Percentiles rank a stretch among this genome's conserved stretches.
Conservation (phyloP, 2,113 vertebrate genomes). For the Caranx melampygus region DNA sequence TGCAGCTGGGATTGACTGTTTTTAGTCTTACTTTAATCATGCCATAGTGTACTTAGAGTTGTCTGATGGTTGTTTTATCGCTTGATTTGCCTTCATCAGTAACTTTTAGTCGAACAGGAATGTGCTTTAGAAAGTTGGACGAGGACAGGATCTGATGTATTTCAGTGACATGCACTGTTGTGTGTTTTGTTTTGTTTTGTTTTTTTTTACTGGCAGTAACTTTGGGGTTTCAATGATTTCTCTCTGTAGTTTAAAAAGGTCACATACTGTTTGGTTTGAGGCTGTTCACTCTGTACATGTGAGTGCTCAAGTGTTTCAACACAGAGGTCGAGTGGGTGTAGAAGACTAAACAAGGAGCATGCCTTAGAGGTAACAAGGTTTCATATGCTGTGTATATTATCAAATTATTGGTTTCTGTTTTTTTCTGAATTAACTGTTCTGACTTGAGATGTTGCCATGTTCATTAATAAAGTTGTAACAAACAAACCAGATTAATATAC, state of each 20-base stretch:
- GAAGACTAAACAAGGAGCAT: slow-evolving; percentile 91
- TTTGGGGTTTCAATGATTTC: slow-evolving; percentile 54
- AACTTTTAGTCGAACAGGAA: slow-evolving; percentile 46
- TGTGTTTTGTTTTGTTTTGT: no score
- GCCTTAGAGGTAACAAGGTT: slow-evolving; percentile 91
- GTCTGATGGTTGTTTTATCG: slow-evolving; percentile 46
- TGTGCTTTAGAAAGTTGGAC: slow-evolving; percentile 78
- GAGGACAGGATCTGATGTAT: slow-evolving; percentile 78
- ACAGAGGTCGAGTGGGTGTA: slow-evolving; percentile 92
- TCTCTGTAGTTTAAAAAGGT: slow-evolving; percentile 61
- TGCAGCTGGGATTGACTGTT: slow-evolving; percentile 49
- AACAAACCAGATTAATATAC: slow-evolving; percentile 16
- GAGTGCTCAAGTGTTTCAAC: slow-evolving; percentile 90
- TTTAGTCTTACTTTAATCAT: slow-evolving; percentile 10
- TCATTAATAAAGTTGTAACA: slow-evolving; percentile 84
- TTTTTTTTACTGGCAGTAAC: slow-evolving; percentile 54
- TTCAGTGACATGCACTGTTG: slow-evolving; percentile 41
- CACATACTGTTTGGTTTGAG: slow-evolving; percentile 59
- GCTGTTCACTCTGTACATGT: slow-evolving; percentile 86
- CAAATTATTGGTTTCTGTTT: slow-evolving; percentile 64
- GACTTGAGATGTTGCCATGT: slow-evolving; percentile 80
- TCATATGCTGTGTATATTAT: slow-evolving; percentile 77
- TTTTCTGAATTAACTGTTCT: slow-evolving; percentile 60
- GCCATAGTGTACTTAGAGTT: slow-evolving; percentile 62
- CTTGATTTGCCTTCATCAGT: slow-evolving; percentile 61